phyloP scores from a whole-genome alignment of 2,797 vertebrate genomes.

The Phrynocephalus vlangalii region DNA sequence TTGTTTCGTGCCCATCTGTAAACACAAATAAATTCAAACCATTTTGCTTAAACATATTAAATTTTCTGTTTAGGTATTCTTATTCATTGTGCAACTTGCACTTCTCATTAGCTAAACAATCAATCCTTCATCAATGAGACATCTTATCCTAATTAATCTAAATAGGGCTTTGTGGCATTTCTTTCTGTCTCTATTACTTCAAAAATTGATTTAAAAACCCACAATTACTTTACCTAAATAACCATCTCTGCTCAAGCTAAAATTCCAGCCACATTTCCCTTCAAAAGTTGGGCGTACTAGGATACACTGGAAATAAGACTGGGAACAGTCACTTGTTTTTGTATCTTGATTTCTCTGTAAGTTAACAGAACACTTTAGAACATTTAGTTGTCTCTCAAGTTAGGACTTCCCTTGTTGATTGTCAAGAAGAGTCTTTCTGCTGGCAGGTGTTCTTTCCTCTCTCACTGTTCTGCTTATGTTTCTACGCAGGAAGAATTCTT shows the following conservation, averaged over 20 bases:
- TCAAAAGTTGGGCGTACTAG: background rate
- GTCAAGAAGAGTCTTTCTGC: background rate
- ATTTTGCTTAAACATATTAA: background rate
- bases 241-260: background rate
- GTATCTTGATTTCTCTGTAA: background rate
- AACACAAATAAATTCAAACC: background rate
- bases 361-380: background rate
- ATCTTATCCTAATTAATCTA: conserved; percentile 8
- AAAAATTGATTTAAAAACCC: conserved; percentile 16
- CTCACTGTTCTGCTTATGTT: background rate
- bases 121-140: background rate
- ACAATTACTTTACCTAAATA: background rate
- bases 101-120: background rate
- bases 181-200: background rate
- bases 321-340: background rate
- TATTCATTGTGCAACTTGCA: background rate
- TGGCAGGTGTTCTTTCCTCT: background rate
- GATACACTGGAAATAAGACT: background rate
- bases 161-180: background rate
- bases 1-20: no score
- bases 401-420: background rate
- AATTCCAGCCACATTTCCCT: no score
- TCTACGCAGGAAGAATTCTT: background rate
- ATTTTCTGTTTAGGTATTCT: background rate
- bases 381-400: conserved; percentile 1